Conservation (phyloP, 2,113 vertebrate genomes). For the human region DNA sequence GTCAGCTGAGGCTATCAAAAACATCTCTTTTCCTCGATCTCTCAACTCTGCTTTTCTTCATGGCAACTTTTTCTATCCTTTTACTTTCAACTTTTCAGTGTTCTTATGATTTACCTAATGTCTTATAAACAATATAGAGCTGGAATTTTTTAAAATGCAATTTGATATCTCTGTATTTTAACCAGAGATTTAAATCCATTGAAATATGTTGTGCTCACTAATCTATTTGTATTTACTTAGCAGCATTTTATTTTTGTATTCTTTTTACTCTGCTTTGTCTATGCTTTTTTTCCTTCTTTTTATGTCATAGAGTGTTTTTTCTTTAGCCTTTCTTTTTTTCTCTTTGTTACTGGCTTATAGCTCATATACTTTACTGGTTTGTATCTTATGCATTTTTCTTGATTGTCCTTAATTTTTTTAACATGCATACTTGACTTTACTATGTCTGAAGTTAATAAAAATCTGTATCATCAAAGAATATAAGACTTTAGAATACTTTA, state of each 20-base stretch:
- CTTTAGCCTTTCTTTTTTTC: slow-evolving; percentile 2
- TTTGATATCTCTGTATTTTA: background rate
- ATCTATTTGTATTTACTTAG: background rate
- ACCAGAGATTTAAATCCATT: background rate
- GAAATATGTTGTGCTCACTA: background rate
- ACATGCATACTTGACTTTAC: background rate
- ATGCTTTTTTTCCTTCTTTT: background rate
- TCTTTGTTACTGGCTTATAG: background rate
- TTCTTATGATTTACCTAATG: background rate
- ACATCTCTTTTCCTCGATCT: background rate
- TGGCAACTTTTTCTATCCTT: background rate
- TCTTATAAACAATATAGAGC: background rate
- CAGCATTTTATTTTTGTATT: background rate
- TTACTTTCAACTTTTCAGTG: background rate
- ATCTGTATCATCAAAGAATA: background rate
- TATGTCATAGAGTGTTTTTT: background rate
- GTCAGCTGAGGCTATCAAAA: background rate
- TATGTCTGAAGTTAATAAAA: slow-evolving; percentile 22
- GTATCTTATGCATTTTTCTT: too few relatives aligned
- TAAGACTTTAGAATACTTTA: background rate
- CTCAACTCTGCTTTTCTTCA: background rate
- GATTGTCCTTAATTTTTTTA: background rate
- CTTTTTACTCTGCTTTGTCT: background rate
- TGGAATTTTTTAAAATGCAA: background rate
- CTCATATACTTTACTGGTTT: background rate